These are phyloP conservation scores for Neodiprion pinetum DNA, from an alignment of 1,140 invertebrate genomes.

Conservation along the genomic window DNA sequence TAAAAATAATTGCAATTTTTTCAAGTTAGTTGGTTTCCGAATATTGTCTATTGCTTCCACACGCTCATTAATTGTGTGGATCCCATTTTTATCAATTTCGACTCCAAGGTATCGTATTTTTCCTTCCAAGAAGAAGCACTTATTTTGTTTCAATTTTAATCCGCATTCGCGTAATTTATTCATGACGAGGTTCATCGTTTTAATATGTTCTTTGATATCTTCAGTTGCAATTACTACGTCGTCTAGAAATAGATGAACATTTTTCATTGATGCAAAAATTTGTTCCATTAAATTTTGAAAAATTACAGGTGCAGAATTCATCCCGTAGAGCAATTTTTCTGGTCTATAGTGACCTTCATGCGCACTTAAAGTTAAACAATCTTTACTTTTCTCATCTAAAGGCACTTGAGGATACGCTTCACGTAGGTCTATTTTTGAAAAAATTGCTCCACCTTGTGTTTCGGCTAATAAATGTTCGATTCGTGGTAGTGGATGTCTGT, in stretches of 20 bases:
- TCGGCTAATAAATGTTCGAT: neutral
- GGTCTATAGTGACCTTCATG: constrained; percentile 28
- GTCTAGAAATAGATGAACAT: constrained; percentile 25
- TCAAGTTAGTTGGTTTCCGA: constrained; percentile 40
- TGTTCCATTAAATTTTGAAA: constrained; percentile 36
- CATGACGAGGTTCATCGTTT: constrained; percentile 30
- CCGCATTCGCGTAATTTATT: constrained; percentile 29
- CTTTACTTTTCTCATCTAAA: neutral
- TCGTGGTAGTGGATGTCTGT: constrained; percentile 21
- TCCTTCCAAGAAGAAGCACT: constrained; percentile 44
- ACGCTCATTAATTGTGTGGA: constrained; percentile 48
- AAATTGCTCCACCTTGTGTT: neutral
- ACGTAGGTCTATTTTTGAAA: neutral
- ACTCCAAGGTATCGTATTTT: constrained; percentile 47
- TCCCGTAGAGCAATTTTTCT: constrained; percentile 35
- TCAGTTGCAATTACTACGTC: constrained; percentile 29
- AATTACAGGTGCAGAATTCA: constrained; percentile 40
- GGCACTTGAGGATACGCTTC: neutral
- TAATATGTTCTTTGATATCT: constrained; percentile 16
- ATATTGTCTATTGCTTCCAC: constrained; percentile 41
- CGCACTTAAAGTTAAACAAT: constrained; percentile 32
- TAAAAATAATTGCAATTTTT: constrained; percentile 45
- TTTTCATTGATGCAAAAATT: constrained; percentile 24
- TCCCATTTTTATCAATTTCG: constrained; percentile 42
- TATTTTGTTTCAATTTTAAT: constrained; percentile 45